phyloP scores from a whole-genome alignment of 2,113 vertebrate species.

The Macaca fascicularis region DNA sequence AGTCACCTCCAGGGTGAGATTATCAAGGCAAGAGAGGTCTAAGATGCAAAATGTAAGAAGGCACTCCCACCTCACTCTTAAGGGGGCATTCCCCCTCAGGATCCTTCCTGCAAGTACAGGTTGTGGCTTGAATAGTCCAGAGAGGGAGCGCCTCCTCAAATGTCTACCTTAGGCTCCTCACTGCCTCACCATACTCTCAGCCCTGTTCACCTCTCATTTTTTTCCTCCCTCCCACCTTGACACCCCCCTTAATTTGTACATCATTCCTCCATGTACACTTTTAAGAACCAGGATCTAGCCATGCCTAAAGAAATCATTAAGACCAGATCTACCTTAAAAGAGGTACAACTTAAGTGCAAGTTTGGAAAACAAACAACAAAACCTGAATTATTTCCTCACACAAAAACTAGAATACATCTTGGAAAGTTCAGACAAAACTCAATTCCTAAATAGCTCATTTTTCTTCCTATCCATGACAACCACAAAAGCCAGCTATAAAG shows the following conservation, averaged over 20 bases:
- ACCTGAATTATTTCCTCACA: background rate
- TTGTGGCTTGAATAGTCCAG: background rate
- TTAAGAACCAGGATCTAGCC: background rate
- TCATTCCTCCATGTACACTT: background rate
- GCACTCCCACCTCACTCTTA: background rate
- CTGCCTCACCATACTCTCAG: background rate
- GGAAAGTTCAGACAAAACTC: constrained; percentile 1
- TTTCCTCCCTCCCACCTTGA: background rate
- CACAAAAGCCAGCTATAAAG: constrained; percentile 43
- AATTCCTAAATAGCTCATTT: constrained; percentile 23
- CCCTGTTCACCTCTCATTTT: background rate
- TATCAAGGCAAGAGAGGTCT: background rate
- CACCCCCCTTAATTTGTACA: background rate
- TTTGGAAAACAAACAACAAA: background rate
- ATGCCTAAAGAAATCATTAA: background rate
- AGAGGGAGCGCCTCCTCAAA: background rate
- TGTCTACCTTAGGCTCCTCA: background rate
- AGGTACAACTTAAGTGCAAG: background rate
- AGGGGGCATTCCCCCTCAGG: background rate
- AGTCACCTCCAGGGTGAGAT: background rate
- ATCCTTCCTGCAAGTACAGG: background rate
- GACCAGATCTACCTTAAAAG: background rate
- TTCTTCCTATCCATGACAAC: background rate
- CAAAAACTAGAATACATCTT: background rate
- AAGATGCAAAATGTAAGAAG: background rate